phyloP scores from a whole-genome alignment of 2,888 invertebrate genomes.

The Empis stercorea region DNA sequence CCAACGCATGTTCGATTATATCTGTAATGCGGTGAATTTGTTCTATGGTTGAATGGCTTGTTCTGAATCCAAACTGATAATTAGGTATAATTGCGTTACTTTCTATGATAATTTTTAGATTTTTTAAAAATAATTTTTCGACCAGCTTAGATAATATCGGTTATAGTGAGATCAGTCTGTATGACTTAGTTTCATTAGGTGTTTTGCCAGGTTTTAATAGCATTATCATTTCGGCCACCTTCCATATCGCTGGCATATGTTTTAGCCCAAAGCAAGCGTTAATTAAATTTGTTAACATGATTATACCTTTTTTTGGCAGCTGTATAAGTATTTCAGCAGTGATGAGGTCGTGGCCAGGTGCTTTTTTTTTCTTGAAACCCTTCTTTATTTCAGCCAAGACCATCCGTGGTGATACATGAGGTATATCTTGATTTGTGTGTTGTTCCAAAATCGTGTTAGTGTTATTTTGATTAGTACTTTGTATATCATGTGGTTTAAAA shows the following conservation, averaged over 20 bases:
- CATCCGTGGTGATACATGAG: background rate
- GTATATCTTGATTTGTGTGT: background rate
- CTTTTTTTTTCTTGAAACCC: background rate
- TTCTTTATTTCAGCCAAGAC: background rate
- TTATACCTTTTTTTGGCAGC: background rate
- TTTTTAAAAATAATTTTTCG: slow-evolving; percentile 1
- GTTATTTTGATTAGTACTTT: background rate
- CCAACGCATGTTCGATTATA: too few species aligned
- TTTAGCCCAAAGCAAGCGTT: slow-evolving; percentile 1
- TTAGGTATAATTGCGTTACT: background rate
- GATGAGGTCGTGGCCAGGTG: background rate
- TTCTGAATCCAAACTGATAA: slow-evolving; percentile 3
- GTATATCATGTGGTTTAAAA: background rate
- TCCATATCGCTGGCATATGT: background rate
- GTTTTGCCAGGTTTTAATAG: slow-evolving; percentile 1
- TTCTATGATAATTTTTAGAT: background rate
- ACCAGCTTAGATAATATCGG: slow-evolving; percentile 2
- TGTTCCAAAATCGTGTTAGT: background rate
- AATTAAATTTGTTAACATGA: background rate
- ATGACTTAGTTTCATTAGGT: background rate
- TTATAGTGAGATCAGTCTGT: slow-evolving; percentile 3
- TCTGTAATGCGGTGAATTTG: slow-evolving; percentile 1
- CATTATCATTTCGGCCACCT: background rate
- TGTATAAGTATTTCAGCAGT: background rate
- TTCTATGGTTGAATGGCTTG: slow-evolving; percentile 1